Percentiles rank a stretch among this genome's conserved stretches.
These are phyloP conservation scores for Gallinago media DNA, from an alignment of 2,113 vertebrate species.

Conservation along the genomic window DNA sequence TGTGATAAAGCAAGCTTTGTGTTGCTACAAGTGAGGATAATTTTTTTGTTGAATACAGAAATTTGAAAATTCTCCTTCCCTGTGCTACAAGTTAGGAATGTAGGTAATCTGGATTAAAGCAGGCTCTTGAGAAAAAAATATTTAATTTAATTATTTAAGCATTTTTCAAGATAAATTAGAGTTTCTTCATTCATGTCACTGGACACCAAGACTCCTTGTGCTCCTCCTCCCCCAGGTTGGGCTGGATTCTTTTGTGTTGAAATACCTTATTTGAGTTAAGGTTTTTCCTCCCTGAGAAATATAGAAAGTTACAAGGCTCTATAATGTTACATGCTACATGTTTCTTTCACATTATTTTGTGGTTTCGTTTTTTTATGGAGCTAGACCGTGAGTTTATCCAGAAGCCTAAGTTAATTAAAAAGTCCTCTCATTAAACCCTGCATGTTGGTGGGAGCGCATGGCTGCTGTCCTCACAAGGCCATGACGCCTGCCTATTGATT, in stretches of 20 bases:
- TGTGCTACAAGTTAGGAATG: background rate
- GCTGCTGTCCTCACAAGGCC: background rate
- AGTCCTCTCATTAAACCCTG: background rate
- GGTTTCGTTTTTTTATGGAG: background rate
- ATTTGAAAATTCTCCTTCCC: background rate
- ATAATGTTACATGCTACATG: background rate
- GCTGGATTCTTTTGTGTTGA: background rate
- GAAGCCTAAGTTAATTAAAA: background rate
- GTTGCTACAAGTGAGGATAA: background rate
- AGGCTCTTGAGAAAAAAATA: background rate
- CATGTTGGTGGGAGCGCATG: background rate
- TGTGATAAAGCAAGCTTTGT: background rate
- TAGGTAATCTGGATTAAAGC: background rate
- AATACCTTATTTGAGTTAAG: background rate
- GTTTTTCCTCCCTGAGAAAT: background rate
- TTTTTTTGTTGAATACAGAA: background rate
- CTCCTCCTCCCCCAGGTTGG: background rate
- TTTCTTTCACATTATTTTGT: background rate
- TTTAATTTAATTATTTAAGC: background rate
- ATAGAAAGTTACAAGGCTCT: background rate
- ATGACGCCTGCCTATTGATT: conserved; percentile 6
- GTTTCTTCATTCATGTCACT: background rate
- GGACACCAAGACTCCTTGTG: background rate
- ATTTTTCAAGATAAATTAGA: background rate
- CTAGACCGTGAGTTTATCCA: background rate